phyloP scores from a whole-genome alignment of 2,797 vertebrate genomes.

The Lophius americanus region DNA sequence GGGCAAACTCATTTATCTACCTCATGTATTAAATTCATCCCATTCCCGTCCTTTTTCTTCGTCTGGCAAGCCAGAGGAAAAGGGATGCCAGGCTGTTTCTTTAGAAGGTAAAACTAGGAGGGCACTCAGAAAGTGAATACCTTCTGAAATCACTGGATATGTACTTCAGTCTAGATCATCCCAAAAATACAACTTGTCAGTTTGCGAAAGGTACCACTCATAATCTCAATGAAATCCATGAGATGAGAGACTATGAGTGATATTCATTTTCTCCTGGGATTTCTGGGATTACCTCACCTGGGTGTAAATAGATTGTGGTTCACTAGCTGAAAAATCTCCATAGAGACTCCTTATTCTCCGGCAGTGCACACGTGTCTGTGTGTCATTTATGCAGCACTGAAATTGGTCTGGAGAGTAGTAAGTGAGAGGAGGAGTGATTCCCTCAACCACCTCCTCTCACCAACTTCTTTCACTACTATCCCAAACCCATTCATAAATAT shows the following conservation, averaged over 20 bases:
- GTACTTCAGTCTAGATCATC: too few species aligned
- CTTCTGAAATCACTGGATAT: too few species aligned
- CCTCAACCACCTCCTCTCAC: background rate
- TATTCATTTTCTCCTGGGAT: too few species aligned
- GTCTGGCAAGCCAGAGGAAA: background rate
- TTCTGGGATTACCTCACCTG: background rate
- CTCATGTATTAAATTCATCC: background rate
- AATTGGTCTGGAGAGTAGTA: background rate
- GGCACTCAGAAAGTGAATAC: too few species aligned
- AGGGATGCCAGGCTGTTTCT: too few species aligned
- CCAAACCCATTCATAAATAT: constrained; percentile 40
- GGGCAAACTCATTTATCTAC: background rate
- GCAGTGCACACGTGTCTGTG: background rate
- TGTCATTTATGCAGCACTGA: constrained; percentile 29
- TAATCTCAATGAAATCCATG: too few species aligned
- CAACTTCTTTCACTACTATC: constrained; percentile 8
- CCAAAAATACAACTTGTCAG: too few species aligned
- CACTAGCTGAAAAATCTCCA: background rate
- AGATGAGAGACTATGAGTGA: too few species aligned
- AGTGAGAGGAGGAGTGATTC: constrained; percentile 18
- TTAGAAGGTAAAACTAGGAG: background rate
- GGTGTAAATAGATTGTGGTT: constrained; percentile 1
- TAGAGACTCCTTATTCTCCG: constrained; percentile 5
- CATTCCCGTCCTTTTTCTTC: background rate
- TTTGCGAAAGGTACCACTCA: too few species aligned